Evolutionary conservation across 2,113 vertebrate genomes (phyloP).

Genomic region (Phrynosoma blainvillii): DNA sequence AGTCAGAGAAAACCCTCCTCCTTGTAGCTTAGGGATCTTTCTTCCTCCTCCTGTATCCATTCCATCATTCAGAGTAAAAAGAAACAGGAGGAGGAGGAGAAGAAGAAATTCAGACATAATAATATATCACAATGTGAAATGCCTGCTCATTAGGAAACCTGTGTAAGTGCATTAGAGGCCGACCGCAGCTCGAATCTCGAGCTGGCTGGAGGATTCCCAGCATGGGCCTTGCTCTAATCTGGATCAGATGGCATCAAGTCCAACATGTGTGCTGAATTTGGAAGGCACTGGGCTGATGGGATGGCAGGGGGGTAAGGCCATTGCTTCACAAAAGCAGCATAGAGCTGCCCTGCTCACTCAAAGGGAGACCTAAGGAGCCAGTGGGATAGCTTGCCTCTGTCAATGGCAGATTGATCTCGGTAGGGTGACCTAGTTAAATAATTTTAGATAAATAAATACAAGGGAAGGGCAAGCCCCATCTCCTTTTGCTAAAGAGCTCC

Average conservation of each 20-base stretch:
- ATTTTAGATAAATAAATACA: slow-evolving; percentile 26
- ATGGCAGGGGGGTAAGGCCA: neutral
- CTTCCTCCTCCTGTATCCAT: neutral
- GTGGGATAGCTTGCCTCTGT: fast-evolving
- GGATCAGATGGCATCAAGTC: slow-evolving; percentile 56
- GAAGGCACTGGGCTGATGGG: slow-evolving; percentile 1
- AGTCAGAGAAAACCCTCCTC: neutral
- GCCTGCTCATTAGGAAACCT: slow-evolving; percentile 62
- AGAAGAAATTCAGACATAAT: slow-evolving; percentile 44
- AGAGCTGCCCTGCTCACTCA: neutral
- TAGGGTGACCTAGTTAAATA: slow-evolving; percentile 20
- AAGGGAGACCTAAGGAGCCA: fast-evolving
- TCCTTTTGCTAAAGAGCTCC: neutral
- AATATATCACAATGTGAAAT: slow-evolving; percentile 61
- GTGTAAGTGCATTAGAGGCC: slow-evolving; percentile 59
- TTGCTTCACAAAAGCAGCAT: neutral
- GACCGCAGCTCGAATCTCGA: slow-evolving; percentile 55
- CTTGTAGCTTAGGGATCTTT: neutral
- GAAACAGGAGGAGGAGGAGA: neutral
- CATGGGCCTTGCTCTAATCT: slow-evolving; percentile 30
- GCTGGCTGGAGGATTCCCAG: slow-evolving; percentile 48
- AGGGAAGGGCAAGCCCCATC: slow-evolving; percentile 4
- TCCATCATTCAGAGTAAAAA: neutral
- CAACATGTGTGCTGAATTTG: slow-evolving; percentile 32
- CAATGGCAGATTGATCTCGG: neutral